Evolutionary conservation across 2,113 vertebrate species (phyloP), one percentile per base, ranked within the genome.

Genomic region (Amia ocellicauda): DNA sequence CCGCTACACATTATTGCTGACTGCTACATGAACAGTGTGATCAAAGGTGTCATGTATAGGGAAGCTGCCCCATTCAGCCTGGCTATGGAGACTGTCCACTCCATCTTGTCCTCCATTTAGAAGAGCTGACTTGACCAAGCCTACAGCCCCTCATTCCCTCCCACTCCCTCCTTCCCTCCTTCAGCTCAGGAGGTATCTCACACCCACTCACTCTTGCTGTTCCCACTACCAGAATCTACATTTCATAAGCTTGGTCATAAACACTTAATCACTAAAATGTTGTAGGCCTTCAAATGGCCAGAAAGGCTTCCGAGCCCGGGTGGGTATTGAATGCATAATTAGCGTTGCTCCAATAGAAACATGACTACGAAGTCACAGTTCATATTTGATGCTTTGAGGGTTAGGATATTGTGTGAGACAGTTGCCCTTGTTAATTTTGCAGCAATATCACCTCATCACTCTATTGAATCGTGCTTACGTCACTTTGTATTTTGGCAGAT

Each of bases 41-140:
- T 90, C 88, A 90, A 89, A 90, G 88, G 79, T 79, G 83, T 85
- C 85, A 82, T 89, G 88, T 90, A 71, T 80, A 79, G 70, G 81
- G 83, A 80, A 88, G 84, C 80, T 74, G 65, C 40, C 11, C 80
- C 80, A 80, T 88, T 89, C 82, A 85, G 63, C 41, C 28, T 24
- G 67, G 69, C 82, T 66, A 79, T 83, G 79, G 75, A 86, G 74
- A 69, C 77, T 83, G 85, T 89, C 88, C 82, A 87, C 87, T 89
- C 88, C 81, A 74, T 90, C 88, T 88, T 84, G 69, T 77, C 69
- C 63, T 60, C 58, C 83, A 80, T 88, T 88, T 68, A 85, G 62
- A 78, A 76, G 62, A 71, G 78, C 81, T 72, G 77, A 78, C 73
- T 69, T 67, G 62, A 79, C 75, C 75, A 77, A 66, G 70, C 60